Conservation (phyloP, 2,113 vertebrate species). For the Pongo abelii region DNA sequence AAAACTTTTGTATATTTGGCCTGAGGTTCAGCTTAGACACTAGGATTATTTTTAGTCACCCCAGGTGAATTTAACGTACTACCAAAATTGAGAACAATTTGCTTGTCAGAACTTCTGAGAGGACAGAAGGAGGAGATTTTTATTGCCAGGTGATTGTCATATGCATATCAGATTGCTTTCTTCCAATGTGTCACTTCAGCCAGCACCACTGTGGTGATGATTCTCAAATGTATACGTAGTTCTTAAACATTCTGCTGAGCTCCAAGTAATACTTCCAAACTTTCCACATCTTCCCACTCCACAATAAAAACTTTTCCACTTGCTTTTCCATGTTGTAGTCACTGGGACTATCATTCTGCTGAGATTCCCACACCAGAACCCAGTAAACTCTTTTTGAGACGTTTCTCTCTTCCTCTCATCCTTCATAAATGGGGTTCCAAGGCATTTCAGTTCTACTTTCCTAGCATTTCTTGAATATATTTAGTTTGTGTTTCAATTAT, state of each 20-base stretch:
- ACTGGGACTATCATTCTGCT: background rate
- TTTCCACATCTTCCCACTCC: no score
- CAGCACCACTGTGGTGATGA: background rate
- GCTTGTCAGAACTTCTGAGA: background rate
- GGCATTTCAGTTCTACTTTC: background rate
- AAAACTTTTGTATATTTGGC: background rate
- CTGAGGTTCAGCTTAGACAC: background rate
- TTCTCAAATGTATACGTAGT: background rate
- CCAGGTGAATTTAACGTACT: background rate
- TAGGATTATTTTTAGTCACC: background rate
- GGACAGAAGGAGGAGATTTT: background rate
- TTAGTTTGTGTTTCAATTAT: background rate
- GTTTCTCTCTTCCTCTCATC: background rate
- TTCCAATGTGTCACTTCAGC: background rate
- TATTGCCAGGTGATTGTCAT: background rate
- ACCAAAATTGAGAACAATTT: no score
- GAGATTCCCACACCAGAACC: background rate
- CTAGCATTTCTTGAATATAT: background rate
- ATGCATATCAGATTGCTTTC: background rate
- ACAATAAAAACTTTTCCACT: background rate
- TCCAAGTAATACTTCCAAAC: background rate
- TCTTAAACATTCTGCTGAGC: background rate
- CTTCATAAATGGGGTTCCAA: background rate
- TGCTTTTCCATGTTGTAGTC: background rate
- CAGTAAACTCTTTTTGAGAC: background rate